Conservation (phyloP, 1,140 invertebrate genomes). For the Wasmannia auropunctata region DNA sequence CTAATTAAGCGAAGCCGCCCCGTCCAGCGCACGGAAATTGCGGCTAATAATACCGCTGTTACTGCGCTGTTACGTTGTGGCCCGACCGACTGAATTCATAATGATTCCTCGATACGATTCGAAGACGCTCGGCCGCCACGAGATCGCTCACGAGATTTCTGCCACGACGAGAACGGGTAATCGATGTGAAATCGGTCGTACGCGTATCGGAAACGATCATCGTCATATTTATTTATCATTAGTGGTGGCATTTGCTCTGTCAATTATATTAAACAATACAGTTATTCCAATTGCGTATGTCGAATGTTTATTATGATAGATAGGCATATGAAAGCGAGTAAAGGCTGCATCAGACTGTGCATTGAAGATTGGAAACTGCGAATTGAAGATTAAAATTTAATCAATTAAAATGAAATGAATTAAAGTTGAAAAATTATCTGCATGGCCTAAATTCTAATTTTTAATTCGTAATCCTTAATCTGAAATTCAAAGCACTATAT, state of each 20-base stretch:
- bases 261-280: not conserved
- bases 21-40: conserved; percentile 66
- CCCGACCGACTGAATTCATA: conserved; percentile 59
- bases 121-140: not conserved
- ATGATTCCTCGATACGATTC: conserved; percentile 63
- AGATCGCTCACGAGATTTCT: conserved; percentile 25
- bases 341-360: too few relatives aligned
- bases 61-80: not conserved
- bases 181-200: not conserved
- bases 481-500: too few relatives aligned
- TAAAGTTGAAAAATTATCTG: too few relatives aligned
- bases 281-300: not conserved
- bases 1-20: conserved; percentile 74
- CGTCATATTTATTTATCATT: conserved; percentile 14
- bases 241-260: not conserved
- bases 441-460: too few relatives aligned
- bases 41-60: conserved; percentile 74
- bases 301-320: too few relatives aligned
- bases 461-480: too few relatives aligned
- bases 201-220: conserved; percentile 24
- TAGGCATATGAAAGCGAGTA: too few relatives aligned
- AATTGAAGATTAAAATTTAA: too few relatives aligned
- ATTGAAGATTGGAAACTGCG: too few relatives aligned
- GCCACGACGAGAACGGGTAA: not conserved
- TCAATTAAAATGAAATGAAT: too few relatives aligned